Evolutionary conservation across 92 coral and sea anemone genomes (phyloP).

Genomic region (Bergia puertoricense): DNA sequence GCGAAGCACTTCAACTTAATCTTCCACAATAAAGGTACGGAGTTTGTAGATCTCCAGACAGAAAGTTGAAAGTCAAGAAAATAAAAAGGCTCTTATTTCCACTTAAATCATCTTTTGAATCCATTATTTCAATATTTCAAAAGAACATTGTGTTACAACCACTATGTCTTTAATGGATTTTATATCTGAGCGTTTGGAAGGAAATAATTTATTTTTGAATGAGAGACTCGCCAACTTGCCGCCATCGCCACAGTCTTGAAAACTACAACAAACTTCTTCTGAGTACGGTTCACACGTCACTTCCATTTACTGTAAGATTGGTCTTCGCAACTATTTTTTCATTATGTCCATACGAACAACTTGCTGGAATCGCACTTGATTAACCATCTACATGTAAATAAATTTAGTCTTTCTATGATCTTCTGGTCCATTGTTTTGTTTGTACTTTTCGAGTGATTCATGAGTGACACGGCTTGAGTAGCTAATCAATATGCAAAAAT

Average conservation of each 20-base stretch:
- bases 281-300: no score
- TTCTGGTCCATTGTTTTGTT: conserved; percentile 10
- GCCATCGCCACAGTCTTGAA: background rate
- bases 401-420: conserved; percentile 4
- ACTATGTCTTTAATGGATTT: background rate
- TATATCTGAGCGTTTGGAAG: background rate
- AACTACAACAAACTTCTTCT: background rate
- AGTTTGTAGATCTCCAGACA: conserved; percentile 11
- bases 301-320: conserved; percentile 12
- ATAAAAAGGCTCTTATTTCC: conserved; percentile 2
- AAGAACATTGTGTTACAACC: background rate
- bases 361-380: conserved; percentile 14
- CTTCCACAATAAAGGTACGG: conserved; percentile 8
- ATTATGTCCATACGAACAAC: background rate
- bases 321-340: conserved; percentile 13
- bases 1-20: conserved; percentile 6
- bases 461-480: background rate
- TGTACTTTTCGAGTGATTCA: background rate
- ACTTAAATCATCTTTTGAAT: conserved; percentile 7
- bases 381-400: conserved; percentile 10
- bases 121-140: background rate
- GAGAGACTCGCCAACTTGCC: conserved; percentile 3
- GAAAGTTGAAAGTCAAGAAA: conserved; percentile 8
- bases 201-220: background rate
- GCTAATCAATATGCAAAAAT: conserved; percentile 7